Evolutionary conservation across 2,888 invertebrate species (phyloP).

Genomic region (Apomyelois bistriatella): DNA sequence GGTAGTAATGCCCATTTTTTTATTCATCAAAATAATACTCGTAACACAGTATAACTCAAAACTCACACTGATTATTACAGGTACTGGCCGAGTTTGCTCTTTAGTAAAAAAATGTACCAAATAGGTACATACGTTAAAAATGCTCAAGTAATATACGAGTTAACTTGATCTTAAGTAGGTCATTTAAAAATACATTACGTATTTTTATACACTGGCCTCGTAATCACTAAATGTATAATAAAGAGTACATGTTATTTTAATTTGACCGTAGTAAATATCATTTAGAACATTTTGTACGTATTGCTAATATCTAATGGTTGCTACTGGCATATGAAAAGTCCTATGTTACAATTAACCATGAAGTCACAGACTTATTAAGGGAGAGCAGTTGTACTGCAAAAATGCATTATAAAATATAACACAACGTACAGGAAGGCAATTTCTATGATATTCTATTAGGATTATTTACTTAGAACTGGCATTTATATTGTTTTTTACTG

Average conservation of each 20-base stretch:
- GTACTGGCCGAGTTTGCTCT: not conserved
- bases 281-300: slow-evolving; percentile 11
- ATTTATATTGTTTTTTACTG: not conserved
- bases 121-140: not conserved
- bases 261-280: slow-evolving; percentile 2
- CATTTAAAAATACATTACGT: not conserved
- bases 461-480: slow-evolving; percentile 1
- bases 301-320: slow-evolving; percentile 3
- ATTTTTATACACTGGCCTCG: slow-evolving; percentile 64
- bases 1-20: slow-evolving; percentile 37
- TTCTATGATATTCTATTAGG: not conserved
- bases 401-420: slow-evolving; percentile 7
- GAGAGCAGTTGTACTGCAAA: slow-evolving; percentile 6
- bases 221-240: slow-evolving; percentile 45
- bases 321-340: slow-evolving; percentile 3
- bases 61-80: not conserved
- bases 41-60: slow-evolving; percentile 14
- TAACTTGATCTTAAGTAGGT: not conserved
- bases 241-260: not conserved
- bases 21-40: slow-evolving; percentile 29
- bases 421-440: slow-evolving; percentile 3
- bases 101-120: not conserved
- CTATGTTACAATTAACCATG: slow-evolving; percentile 21
- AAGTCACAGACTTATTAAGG: not conserved
- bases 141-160: not conserved